These are phyloP conservation scores for Pseudolaguvia tuberculata DNA, from an alignment of 2,113 vertebrate species.

Conservation along the genomic window DNA sequence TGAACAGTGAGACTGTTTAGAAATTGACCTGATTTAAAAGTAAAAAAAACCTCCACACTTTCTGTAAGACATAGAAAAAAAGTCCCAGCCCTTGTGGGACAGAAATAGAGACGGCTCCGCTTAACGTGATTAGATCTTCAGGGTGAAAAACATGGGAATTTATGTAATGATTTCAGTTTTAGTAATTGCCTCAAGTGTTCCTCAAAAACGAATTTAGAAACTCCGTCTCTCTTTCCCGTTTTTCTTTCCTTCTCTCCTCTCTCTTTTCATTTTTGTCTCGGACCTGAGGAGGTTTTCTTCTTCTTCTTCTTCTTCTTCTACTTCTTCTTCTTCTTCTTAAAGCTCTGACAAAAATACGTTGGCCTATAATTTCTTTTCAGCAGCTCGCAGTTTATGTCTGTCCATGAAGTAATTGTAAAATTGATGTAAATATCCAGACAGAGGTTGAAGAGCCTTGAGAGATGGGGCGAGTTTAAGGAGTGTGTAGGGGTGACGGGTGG, in stretches of 20 bases:
- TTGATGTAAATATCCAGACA: constrained; percentile 58
- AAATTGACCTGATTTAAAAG: constrained; percentile 23
- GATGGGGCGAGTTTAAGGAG: not conserved
- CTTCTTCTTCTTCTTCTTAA: constrained; percentile 5
- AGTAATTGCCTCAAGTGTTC: constrained; percentile 50
- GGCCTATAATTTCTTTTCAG: constrained; percentile 45
- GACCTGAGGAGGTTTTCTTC: not conserved
- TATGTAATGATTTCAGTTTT: constrained; percentile 50
- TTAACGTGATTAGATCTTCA: constrained; percentile 47
- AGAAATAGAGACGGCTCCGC: constrained; percentile 25
- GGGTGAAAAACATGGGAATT: constrained; percentile 42
- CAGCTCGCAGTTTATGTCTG: constrained; percentile 35
- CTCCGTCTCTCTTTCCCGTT: constrained; percentile 11
- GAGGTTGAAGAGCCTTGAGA: constrained; percentile 38
- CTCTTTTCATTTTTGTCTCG: not conserved
- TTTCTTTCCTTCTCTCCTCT: not conserved
- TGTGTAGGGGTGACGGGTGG: too few species aligned
- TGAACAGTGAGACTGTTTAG: not conserved
- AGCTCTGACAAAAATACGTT: constrained; percentile 45
- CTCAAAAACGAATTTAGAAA: constrained; percentile 42
- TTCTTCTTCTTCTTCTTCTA: not conserved
- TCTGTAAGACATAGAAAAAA: constrained; percentile 1
- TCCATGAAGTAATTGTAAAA: constrained; percentile 56
- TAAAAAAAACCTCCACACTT: not conserved
- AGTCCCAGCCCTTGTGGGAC: constrained; percentile 5